Evolutionary conservation across 2,113 vertebrate genomes (phyloP).

Genomic region (Boleophthalmus pectinirostris): DNA sequence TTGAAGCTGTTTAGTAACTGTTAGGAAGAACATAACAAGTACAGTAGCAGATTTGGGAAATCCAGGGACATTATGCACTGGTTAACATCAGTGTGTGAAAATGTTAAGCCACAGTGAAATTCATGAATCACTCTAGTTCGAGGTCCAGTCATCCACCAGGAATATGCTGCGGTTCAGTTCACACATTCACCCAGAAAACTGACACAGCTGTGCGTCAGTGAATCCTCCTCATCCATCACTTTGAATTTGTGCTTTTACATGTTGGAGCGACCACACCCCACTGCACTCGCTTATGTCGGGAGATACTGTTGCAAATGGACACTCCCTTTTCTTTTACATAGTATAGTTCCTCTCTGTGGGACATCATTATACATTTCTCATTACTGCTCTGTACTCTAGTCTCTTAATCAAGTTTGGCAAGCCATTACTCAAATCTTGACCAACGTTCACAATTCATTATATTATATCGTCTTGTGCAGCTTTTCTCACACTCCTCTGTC

Average conservation of each 20-base stretch:
- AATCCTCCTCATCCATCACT: constrained; percentile 42
- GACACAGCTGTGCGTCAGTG: constrained; percentile 26
- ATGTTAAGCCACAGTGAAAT: constrained; percentile 42
- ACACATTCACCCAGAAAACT: constrained; percentile 17
- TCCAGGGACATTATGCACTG: constrained; percentile 22
- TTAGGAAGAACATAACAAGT: neutral
- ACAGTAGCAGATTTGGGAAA: neutral
- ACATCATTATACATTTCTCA: constrained; percentile 8
- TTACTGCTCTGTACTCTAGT: constrained; percentile 10
- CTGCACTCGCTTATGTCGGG: constrained; percentile 6
- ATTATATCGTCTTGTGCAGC: neutral
- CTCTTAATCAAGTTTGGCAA: constrained; percentile 10
- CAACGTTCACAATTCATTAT: neutral
- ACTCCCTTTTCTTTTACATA: constrained; percentile 34
- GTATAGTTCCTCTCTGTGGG: constrained; percentile 17
- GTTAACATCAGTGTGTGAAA: constrained; percentile 58
- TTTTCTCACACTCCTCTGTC: constrained; percentile 17
- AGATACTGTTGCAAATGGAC: constrained; percentile 18
- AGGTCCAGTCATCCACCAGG: constrained; percentile 50
- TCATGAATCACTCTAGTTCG: constrained; percentile 58
- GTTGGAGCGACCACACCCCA: constrained; percentile 48
- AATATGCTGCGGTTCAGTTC: constrained; percentile 48
- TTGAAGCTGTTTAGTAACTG: neutral
- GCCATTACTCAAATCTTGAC: constrained; percentile 7
- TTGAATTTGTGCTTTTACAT: constrained; percentile 48